These are phyloP conservation scores for Dugesia japonica DNA, from an alignment of 2,888 invertebrate species.

Conservation along the genomic window DNA sequence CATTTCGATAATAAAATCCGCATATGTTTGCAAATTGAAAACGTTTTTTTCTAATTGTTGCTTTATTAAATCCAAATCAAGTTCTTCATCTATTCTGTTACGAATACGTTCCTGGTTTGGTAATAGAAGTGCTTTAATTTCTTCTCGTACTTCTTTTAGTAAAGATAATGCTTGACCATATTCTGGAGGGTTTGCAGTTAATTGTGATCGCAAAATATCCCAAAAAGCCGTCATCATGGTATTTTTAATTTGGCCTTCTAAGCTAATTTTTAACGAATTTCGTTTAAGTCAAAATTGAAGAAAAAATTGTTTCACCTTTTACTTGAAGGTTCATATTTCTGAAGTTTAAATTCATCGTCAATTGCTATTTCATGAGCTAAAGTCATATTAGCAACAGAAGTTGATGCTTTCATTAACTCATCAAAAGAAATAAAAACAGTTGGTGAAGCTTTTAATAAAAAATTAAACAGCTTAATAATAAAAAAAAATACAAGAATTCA, in stretches of 20 bases:
- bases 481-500: no score
- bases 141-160: conserved; percentile 75
- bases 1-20: conserved; percentile 67
- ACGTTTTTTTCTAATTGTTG: conserved; percentile 73
- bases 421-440: conserved; percentile 48
- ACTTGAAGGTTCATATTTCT: conserved; percentile 21
- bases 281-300: no score
- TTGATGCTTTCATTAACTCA: conserved; percentile 71
- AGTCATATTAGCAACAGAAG: conserved; percentile 76
- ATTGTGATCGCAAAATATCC: conserved; percentile 64
- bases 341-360: conserved; percentile 61
- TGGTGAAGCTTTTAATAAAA: conserved; percentile 35
- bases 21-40: conserved; percentile 64
- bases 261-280: conserved; percentile 39
- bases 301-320: neutral
- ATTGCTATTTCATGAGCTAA: conserved; percentile 89
- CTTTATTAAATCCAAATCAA: conserved; percentile 68
- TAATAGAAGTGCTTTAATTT: conserved; percentile 54
- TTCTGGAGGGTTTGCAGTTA: conserved; percentile 67
- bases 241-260: conserved; percentile 67
- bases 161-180: conserved; percentile 68
- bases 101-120: conserved; percentile 70
- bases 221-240: conserved; percentile 83
- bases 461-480: neutral
- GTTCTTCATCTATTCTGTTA: conserved; percentile 67